These are phyloP conservation scores for Takifugu bimaculatus DNA, from an alignment of 2,113 vertebrate species.

Conservation along the genomic window DNA sequence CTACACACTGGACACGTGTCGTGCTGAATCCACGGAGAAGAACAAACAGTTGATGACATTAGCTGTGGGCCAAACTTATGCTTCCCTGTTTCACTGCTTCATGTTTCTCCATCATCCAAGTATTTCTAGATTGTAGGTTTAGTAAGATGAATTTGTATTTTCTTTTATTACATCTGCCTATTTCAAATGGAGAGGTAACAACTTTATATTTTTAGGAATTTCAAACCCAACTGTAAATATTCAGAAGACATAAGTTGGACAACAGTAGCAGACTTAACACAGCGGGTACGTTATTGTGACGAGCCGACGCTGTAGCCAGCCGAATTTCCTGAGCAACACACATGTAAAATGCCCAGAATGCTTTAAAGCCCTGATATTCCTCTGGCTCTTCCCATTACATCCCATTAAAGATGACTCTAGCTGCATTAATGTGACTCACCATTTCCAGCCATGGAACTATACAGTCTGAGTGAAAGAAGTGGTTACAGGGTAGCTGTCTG, in stretches of 20 bases:
- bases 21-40: slow-evolving; percentile 76
- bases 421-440: slow-evolving; percentile 73
- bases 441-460: slow-evolving; percentile 97
- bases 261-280: too few species aligned
- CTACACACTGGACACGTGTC: slow-evolving; percentile 97
- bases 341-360: too few species aligned
- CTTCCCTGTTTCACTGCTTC: neutral
- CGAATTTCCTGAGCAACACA: too few species aligned
- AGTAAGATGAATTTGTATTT: too few species aligned
- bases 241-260: neutral
- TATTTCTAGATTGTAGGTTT: neutral
- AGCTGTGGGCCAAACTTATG: slow-evolving; percentile 2
- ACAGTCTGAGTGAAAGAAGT: slow-evolving; percentile 96
- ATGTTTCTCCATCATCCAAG: neutral
- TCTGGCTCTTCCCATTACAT: too few species aligned
- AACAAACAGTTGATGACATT: slow-evolving; percentile 3
- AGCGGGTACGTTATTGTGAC: too few species aligned
- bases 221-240: neutral
- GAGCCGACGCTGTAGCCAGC: too few species aligned
- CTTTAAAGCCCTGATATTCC: too few species aligned
- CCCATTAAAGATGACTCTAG: neutral
- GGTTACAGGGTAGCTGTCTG: slow-evolving; percentile 93
- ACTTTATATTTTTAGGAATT: neutral
- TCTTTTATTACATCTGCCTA: neutral
- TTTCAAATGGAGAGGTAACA: neutral